Conservation (phyloP, 2,888 invertebrate species). For the Dastarcus helophoroides region DNA sequence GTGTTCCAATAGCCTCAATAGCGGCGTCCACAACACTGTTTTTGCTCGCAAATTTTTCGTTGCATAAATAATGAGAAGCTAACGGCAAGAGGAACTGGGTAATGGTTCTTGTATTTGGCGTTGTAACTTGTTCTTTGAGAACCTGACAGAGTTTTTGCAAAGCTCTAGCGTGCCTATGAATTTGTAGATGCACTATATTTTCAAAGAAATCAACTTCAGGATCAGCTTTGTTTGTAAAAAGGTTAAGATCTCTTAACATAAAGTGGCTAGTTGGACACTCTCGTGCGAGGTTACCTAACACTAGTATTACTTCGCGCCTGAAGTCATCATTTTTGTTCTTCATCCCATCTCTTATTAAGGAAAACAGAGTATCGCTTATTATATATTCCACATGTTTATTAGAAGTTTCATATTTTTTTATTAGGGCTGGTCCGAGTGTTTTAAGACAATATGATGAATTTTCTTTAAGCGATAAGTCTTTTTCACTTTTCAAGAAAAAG, state of each 20-base stretch:
- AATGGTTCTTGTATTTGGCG: constrained; percentile 57
- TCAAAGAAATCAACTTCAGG: constrained; percentile 89
- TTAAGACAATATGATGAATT: constrained; percentile 65
- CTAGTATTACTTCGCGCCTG: constrained; percentile 65
- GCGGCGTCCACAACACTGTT: constrained; percentile 76
- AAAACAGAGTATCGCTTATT: constrained; percentile 61
- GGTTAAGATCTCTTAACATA: constrained; percentile 58
- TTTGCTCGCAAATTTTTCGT: constrained; percentile 62
- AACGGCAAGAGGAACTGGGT: constrained; percentile 80
- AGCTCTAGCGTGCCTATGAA: constrained; percentile 76
- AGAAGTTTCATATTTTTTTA: constrained; percentile 43
- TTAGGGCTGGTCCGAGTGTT: constrained; percentile 52
- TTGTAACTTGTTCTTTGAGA: constrained; percentile 47
- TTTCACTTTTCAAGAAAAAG: constrained; percentile 63
- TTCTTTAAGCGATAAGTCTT: constrained; percentile 74
- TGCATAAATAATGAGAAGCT: constrained; percentile 66
- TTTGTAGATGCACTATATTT: constrained; percentile 79
- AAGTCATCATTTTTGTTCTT: constrained; percentile 58
- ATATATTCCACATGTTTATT: constrained; percentile 51
- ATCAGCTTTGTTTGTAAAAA: constrained; percentile 57
- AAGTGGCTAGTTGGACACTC: constrained; percentile 61
- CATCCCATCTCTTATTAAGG: constrained; percentile 60
- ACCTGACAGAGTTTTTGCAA: constrained; percentile 61
- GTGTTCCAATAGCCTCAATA: constrained; percentile 66
- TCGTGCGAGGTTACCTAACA: constrained; percentile 65